Conservation (phyloP, 1,140 invertebrate species). For the Pachypsylla venusta region DNA sequence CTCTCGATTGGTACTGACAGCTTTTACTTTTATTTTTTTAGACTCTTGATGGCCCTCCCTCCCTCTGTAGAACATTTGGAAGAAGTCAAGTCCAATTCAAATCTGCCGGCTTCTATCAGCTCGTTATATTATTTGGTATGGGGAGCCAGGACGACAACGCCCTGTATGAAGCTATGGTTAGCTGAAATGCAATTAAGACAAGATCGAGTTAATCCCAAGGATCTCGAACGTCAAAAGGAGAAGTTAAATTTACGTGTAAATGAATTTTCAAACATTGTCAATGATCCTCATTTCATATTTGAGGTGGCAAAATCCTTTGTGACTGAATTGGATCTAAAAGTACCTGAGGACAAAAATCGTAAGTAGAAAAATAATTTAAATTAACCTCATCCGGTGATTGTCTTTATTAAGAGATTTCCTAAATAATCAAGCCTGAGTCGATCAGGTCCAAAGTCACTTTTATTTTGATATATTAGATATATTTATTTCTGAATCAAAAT, state of each 20-base stretch:
- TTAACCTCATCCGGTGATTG: too few species aligned
- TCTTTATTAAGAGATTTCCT: too few species aligned
- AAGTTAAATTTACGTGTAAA: not conserved
- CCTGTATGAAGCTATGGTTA: slow-evolving; percentile 9
- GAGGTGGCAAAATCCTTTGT: too few species aligned
- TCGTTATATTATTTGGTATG: slow-evolving; percentile 57
- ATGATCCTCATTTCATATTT: not conserved
- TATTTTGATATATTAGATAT: too few species aligned
- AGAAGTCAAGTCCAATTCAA: slow-evolving; percentile 29
- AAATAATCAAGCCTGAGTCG: too few species aligned
- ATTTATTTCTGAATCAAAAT: too few species aligned
- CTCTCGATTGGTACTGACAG: too few species aligned
- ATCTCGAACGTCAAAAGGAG: not conserved
- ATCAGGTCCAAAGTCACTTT: too few species aligned
- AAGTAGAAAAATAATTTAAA: too few species aligned
- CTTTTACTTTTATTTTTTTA: slow-evolving; percentile 32
- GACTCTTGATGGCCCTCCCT: slow-evolving; percentile 60
- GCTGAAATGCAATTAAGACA: slow-evolving; percentile 2
- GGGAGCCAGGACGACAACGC: slow-evolving; percentile 46
- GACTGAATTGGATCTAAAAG: too few species aligned
- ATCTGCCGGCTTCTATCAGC: slow-evolving; percentile 33
- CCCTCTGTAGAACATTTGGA: slow-evolving; percentile 78
- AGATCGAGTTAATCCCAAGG: not conserved
- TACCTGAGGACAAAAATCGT: too few species aligned
- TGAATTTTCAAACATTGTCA: not conserved